A percentile compares a stretch with the other conserved stretches of the same genome.
phyloP scores from a whole-genome alignment of 2,888 invertebrate genomes.

The Campopleginae sp. region DNA sequence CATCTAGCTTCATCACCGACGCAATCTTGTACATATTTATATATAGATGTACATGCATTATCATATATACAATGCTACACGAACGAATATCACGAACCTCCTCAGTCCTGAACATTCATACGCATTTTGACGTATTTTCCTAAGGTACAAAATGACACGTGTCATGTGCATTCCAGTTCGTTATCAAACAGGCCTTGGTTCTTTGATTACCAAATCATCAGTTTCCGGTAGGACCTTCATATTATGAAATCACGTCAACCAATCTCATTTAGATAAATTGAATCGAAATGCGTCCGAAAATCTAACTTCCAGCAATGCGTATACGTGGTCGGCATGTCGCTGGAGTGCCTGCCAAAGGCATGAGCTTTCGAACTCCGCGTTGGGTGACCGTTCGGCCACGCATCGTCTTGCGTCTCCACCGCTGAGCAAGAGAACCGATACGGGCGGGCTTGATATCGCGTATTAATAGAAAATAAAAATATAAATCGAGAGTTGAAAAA shows the following conservation, averaged over 20 bases:
- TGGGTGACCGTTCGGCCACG: background rate
- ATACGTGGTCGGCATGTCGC: too few relatives aligned
- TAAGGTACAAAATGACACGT: background rate
- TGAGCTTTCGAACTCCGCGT: background rate
- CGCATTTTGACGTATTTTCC: background rate
- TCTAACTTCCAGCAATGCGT: too few relatives aligned
- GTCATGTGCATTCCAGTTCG: background rate
- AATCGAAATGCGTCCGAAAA: background rate
- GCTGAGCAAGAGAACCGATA: background rate
- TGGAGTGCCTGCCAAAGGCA: too few relatives aligned
- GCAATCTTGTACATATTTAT: conserved; percentile 8
- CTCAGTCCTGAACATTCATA: background rate
- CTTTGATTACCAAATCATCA: background rate
- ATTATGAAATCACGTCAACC: background rate
- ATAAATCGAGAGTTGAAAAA: too few relatives aligned
- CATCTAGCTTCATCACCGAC: conserved; percentile 74
- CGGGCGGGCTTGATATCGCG: too few relatives aligned
- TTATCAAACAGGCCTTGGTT: background rate
- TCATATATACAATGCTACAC: background rate
- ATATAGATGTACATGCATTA: background rate
- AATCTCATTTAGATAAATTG: background rate
- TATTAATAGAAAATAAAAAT: too few relatives aligned
- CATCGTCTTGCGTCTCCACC: background rate
- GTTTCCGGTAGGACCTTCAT: background rate
- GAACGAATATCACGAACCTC: background rate